Evolutionary conservation across 1,140 invertebrate genomes (phyloP).

Genomic region (Elymnias hypermnestra): DNA sequence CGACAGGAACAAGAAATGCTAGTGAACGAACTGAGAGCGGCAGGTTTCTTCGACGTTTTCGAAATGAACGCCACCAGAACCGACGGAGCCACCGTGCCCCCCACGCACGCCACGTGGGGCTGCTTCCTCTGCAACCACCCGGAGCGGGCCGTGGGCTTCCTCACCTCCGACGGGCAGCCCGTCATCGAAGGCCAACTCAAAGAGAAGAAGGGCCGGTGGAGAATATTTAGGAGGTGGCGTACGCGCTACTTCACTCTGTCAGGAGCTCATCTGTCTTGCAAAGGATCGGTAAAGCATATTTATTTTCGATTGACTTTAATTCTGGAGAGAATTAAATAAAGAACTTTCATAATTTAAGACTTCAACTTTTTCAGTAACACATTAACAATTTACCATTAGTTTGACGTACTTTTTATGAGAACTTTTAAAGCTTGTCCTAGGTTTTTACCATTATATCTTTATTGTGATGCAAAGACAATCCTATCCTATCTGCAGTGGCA

Average conservation of each 20-base stretch:
- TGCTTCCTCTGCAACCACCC: conserved; percentile 95
- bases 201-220: conserved; percentile 96
- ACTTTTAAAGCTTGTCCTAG: too few relatives aligned
- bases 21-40: conserved; percentile 89
- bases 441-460: too few relatives aligned
- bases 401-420: too few relatives aligned
- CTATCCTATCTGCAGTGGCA: too few relatives aligned
- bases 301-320: too few relatives aligned
- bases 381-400: too few relatives aligned
- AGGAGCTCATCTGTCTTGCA: conserved; percentile 91
- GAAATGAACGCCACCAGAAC: conserved; percentile 78
- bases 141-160: conserved; percentile 88
- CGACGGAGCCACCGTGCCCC: conserved; percentile 59
- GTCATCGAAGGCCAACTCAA: conserved; percentile 94
- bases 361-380: too few relatives aligned
- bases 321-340: too few relatives aligned
- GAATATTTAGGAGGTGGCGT: conserved; percentile 92
- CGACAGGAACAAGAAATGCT: conserved; percentile 88
- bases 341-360: too few relatives aligned
- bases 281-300: conserved; percentile 82
- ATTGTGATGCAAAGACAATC: too few relatives aligned
- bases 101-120: conserved; percentile 80
- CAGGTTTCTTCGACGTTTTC: conserved; percentile 95
- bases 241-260: conserved; percentile 95
- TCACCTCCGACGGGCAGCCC: conserved; percentile 83